Percentiles rank a stretch among this genome's conserved stretches.
Conservation (phyloP, 2,888 invertebrate species). For the Stenolophus ochropezus region DNA sequence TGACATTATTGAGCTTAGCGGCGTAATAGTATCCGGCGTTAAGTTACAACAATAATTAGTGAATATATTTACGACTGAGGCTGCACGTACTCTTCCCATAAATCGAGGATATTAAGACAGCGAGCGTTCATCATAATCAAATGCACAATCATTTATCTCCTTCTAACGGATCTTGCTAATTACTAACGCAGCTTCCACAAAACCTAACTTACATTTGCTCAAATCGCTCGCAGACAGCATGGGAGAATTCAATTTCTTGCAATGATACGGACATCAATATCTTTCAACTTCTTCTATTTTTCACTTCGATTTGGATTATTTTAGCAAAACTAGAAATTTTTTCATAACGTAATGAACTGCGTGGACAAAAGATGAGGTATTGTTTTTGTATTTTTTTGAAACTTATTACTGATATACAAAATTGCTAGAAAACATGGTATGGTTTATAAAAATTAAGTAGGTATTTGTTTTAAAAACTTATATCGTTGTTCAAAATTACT, state of each 20-base stretch:
- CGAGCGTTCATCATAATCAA: constrained; percentile 24
- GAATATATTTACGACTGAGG: constrained; percentile 25
- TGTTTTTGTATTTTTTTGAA: too few relatives aligned
- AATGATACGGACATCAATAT: constrained; percentile 13
- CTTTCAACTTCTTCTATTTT: too few relatives aligned
- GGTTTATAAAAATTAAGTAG: too few relatives aligned
- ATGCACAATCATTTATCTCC: constrained; percentile 15
- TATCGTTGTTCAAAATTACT: too few relatives aligned
- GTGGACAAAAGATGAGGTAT: too few relatives aligned
- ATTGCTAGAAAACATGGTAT: too few relatives aligned
- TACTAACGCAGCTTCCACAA: constrained; percentile 22
- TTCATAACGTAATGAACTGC: too few relatives aligned
- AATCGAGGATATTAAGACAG: constrained; percentile 16
- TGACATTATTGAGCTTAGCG: constrained; percentile 17
- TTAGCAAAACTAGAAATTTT: too few relatives aligned
- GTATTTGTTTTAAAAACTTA: too few relatives aligned
- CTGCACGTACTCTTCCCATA: constrained; percentile 26
- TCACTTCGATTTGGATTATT: too few relatives aligned
- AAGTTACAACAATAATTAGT: constrained; percentile 31
- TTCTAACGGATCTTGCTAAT: constrained; percentile 20
- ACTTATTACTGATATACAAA: too few relatives aligned
- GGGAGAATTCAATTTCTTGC: background rate
- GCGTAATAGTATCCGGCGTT: constrained; percentile 12
- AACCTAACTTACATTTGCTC: background rate
- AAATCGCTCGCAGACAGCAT: background rate